phyloP scores from a whole-genome alignment of 2,888 invertebrate genomes.

The Acleris cristana region DNA sequence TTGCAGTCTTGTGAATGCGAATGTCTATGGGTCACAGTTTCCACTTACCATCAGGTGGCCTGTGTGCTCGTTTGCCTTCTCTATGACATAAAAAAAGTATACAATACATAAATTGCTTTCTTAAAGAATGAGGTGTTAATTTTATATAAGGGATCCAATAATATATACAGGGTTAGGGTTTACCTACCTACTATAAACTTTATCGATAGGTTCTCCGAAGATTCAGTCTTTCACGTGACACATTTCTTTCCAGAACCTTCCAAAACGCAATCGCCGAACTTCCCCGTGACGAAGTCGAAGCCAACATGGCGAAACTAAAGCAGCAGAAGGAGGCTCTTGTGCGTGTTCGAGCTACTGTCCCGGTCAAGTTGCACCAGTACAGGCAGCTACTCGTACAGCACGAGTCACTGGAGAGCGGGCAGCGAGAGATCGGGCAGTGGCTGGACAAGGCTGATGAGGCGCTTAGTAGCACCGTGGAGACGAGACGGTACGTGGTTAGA shows the following conservation, averaged over 20 bases:
- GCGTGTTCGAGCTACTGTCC: conserved; percentile 91
- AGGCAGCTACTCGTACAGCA: conserved; percentile 94
- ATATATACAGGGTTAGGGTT: too few relatives aligned
- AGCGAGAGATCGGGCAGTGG: conserved; percentile 94
- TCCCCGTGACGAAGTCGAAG: conserved; percentile 94
- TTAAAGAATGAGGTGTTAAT: too few relatives aligned
- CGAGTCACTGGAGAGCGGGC: conserved; percentile 94
- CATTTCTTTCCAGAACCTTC: conserved; percentile 85
- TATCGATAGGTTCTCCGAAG: too few relatives aligned
- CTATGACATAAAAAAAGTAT: too few relatives aligned
- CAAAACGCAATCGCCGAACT: conserved; percentile 95
- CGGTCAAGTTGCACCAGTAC: conserved; percentile 91
- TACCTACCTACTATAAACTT: too few relatives aligned
- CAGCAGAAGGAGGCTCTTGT: conserved; percentile 95
- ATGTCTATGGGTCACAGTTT: too few relatives aligned
- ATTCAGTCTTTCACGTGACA: too few relatives aligned
- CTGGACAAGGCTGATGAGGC: conserved; percentile 92
- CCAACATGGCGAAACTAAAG: conserved; percentile 94
- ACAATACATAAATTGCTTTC: too few relatives aligned
- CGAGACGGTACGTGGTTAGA: conserved; percentile 58
- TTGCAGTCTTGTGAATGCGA: too few relatives aligned
- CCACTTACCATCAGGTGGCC: too few relatives aligned
- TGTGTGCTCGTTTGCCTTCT: too few relatives aligned
- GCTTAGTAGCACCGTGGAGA: conserved; percentile 75
- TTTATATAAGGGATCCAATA: too few relatives aligned